Evolutionary conservation across 2,888 invertebrate species (phyloP), one percentile per base, ranked within the genome.

Genomic region (Saturnia pavonia): DNA sequence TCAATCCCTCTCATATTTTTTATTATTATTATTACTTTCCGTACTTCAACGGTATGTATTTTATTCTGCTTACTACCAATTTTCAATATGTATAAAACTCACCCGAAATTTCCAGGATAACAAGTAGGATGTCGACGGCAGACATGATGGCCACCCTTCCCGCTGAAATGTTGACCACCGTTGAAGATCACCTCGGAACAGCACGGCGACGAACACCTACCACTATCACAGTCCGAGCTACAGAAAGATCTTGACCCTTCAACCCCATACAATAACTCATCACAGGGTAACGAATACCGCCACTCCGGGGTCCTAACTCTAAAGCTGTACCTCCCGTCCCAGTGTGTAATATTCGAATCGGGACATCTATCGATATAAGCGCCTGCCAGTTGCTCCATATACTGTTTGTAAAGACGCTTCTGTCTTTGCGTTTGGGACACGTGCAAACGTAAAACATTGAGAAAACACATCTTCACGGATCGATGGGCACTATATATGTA

Each of bases 391-490:
- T 94, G 93, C 68, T 94, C 92, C 89, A 92, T 91, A 71, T 94
- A 94, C 76, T 94, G 93, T 81, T 94, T 94, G 80, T 94, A 94
- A 34, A 94, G 79, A 11, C 93, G 86, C 83, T 94, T 94, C 83
- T 94, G 94, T 22, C 92, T 85, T 77, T 94, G 94, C 71, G 86
- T 92, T 75, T 95, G 94, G 22, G 92, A 91, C 57, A 95, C 94
- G 75, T 95, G 95, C 42, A 95, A 82, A 11, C 95, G 91, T 63
- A 95, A 78, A 67, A 95, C 92, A 83, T 95, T 95, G 22, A 95
- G 85, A 80, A 95, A 94, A 83, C 95, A 95, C 95, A 95, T 95
- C 80, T 88, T 91, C 57, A 85, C 73, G 73, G 77, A 74, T 43
- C 77, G 76, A 71, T 89, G 77, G 78, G 87, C 73, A 84, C 71